Percentiles rank a stretch among this genome's conserved stretches.
Conservation (phyloP, 2,888 invertebrate species). For the Allophyes oxyacanthae region DNA sequence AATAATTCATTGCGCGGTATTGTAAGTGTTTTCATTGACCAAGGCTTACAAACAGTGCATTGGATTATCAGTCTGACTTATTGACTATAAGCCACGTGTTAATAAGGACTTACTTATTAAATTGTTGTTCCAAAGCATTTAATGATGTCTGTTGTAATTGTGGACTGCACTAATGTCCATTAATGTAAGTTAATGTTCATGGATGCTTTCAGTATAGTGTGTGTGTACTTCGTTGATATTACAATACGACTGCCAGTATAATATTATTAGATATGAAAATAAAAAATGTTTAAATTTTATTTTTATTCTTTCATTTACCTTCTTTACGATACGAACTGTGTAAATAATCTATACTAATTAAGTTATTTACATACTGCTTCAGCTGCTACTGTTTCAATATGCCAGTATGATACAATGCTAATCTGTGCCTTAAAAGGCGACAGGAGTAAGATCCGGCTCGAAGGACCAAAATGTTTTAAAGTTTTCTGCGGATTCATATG, state of each 20-base stretch:
- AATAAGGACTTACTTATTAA: conserved; percentile 39
- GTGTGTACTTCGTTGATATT: conserved; percentile 56
- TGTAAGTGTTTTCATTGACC: not conserved
- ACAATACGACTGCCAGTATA: conserved; percentile 66
- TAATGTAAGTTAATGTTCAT: conserved; percentile 48
- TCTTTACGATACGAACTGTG: not conserved
- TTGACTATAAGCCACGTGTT: conserved; percentile 36
- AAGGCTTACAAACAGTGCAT: conserved; percentile 4
- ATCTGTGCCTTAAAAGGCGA: too few relatives aligned
- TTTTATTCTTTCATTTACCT: conserved; percentile 34
- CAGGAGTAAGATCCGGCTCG: too few relatives aligned
- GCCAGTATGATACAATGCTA: too few relatives aligned
- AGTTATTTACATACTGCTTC: too few relatives aligned
- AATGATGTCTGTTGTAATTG: conserved; percentile 47
- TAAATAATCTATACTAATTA: too few relatives aligned
- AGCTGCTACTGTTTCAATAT: too few relatives aligned
- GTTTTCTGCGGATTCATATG: too few relatives aligned
- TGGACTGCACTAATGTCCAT: conserved; percentile 37
- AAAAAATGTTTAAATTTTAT: conserved; percentile 49
- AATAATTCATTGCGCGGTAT: conserved; percentile 8
- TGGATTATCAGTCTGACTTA: conserved; percentile 22
- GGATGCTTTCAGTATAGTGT: conserved; percentile 45
- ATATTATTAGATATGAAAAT: conserved; percentile 49
- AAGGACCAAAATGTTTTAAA: too few relatives aligned
- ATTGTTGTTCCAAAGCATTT: conserved; percentile 77